Evolutionary conservation across 2,888 invertebrate species (phyloP).

Genomic region (Aspidiotus destructor): DNA sequence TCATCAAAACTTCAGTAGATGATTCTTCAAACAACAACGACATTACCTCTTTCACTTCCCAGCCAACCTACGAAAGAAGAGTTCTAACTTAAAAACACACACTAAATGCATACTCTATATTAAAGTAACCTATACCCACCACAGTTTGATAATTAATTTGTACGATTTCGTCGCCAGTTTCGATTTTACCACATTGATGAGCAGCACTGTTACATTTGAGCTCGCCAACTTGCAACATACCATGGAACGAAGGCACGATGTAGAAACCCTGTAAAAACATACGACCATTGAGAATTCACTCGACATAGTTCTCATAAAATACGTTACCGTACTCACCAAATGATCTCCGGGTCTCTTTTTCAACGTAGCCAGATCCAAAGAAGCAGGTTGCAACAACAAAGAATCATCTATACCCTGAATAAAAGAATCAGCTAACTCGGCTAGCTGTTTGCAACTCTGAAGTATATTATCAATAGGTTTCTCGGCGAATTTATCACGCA

Average conservation of each 20-base stretch:
- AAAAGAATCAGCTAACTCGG: constrained; percentile 71
- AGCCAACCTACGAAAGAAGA: constrained; percentile 53
- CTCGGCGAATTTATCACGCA: constrained; percentile 79
- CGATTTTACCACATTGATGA: constrained; percentile 82
- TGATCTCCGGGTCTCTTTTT: constrained; percentile 75
- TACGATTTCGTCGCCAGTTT: constrained; percentile 92
- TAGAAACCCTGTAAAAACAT: constrained; percentile 59
- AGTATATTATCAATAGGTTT: constrained; percentile 68
- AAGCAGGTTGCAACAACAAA: constrained; percentile 79
- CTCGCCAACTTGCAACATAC: constrained; percentile 68
- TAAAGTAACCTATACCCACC: constrained; percentile 35
- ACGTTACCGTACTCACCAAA: constrained; percentile 45
- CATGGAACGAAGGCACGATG: constrained; percentile 74
- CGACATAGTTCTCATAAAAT: background rate
- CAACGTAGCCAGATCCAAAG: constrained; percentile 76
- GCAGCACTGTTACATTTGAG: constrained; percentile 87
- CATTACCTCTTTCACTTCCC: constrained; percentile 69
- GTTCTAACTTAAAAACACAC: background rate
- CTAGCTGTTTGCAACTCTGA: constrained; percentile 62
- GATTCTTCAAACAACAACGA: constrained; percentile 63
- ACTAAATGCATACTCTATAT: background rate
- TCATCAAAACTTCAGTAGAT: constrained; percentile 68
- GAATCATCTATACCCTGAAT: constrained; percentile 82
- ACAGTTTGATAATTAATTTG: constrained; percentile 63
- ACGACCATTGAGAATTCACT: background rate